These are phyloP conservation scores for Nylanderia fulva DNA, from an alignment of 1,140 invertebrate genomes.

Conservation along the genomic window DNA sequence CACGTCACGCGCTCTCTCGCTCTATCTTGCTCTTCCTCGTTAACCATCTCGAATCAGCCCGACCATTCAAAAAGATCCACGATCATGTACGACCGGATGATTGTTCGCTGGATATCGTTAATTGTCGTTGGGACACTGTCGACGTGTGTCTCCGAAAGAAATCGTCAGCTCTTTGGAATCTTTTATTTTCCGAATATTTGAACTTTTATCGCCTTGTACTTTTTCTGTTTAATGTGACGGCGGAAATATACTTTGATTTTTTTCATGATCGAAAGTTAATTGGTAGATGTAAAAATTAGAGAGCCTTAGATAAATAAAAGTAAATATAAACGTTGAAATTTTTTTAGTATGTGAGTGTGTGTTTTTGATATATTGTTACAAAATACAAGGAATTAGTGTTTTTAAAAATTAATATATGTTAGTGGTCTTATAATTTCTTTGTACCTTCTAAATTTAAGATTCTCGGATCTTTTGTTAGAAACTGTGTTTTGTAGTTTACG, in stretches of 20 bases:
- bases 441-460: neutral
- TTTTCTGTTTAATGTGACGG: neutral
- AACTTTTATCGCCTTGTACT: neutral
- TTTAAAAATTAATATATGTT: neutral
- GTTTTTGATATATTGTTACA: too few relatives aligned
- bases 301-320: neutral
- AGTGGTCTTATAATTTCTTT: neutral
- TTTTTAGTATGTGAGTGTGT: neutral
- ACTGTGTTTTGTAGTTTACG: neutral
- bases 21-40: neutral
- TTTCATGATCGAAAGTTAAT: neutral
- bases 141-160: conserved; percentile 3
- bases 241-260: neutral
- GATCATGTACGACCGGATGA: conserved; percentile 12
- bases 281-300: neutral
- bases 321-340: neutral
- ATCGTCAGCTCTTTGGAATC: neutral
- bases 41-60: conserved; percentile 2
- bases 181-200: neutral
- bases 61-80: conserved; percentile 33
- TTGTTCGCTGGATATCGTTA: conserved; percentile 31
- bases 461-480: neutral
- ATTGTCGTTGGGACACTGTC: conserved; percentile 21
- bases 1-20: neutral
- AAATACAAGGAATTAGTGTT: neutral